A percentile compares a stretch with the other conserved stretches of the same genome.
Evolutionary conservation across 2,888 invertebrate species (phyloP).

Genomic region (Lochmaea crataegi): DNA sequence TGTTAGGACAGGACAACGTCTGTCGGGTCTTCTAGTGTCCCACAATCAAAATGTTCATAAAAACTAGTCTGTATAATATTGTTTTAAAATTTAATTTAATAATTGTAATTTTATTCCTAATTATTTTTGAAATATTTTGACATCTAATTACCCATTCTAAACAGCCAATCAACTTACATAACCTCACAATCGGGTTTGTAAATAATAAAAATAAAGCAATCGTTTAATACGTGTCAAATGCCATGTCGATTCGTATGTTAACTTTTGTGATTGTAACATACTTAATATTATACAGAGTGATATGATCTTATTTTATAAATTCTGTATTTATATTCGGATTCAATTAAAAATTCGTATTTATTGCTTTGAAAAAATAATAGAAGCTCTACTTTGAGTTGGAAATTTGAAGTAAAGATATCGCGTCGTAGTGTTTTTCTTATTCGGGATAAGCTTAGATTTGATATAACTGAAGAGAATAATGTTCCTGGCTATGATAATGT

Average conservation of each 20-base stretch:
- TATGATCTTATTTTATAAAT: no score
- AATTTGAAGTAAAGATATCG: no score
- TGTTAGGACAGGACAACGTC: no score
- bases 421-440: no score
- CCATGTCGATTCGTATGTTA: constrained; percentile 7
- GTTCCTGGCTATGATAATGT: background rate
- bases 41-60: no score
- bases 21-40: no score
- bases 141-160: constrained; percentile 7
- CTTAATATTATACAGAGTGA: background rate
- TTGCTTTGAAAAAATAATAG: no score
- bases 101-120: background rate
- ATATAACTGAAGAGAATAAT: no score
- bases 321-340: background rate
- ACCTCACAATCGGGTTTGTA: constrained; percentile 7
- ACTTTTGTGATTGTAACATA: background rate
- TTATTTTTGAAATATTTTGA: background rate
- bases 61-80: no score
- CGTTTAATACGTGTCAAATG: constrained; percentile 12
- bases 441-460: no score
- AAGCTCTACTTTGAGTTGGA: no score
- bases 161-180: constrained; percentile 8
- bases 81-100: no score
- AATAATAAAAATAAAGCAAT: constrained; percentile 14
- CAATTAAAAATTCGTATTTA: background rate